Conservation (phyloP, 2,113 vertebrate species). For the Seriola quinqueradiata region DNA sequence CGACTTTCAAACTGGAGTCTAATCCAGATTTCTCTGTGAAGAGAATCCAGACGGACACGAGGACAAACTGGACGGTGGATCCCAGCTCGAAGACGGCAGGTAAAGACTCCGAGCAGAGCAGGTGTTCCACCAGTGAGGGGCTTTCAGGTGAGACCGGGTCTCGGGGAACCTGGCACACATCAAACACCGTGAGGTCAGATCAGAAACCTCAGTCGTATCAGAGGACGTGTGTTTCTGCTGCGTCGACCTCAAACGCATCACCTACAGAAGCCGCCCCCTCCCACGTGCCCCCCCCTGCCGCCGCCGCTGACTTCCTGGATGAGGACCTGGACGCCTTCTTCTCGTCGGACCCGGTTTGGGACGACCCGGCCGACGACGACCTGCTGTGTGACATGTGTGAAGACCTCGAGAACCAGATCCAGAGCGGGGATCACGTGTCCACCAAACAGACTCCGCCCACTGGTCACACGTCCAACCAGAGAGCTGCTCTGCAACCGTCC, state of each 20-base stretch:
- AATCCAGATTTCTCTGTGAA: constrained; percentile 51
- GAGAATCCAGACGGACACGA: neutral
- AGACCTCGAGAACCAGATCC: constrained; percentile 86
- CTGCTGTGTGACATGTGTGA: constrained; percentile 92
- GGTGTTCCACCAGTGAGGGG: neutral
- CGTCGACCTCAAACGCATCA: neutral
- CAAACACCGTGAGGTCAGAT: neutral
- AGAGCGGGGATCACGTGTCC: neutral
- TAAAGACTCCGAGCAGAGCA: neutral
- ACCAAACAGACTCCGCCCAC: neutral
- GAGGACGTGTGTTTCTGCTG: neutral
- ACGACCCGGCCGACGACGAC: constrained; percentile 87
- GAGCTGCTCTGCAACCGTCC: neutral
- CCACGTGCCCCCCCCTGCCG: rapidly evolving
- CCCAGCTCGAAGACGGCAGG: rapidly evolving
- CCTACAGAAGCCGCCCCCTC: rapidly evolving
- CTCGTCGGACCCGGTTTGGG: constrained; percentile 85
- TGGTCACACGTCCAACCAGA: neutral
- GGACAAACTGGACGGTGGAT: neutral
- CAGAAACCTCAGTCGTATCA: neutral
- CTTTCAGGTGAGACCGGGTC: neutral
- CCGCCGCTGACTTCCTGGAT: neutral
- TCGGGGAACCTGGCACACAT: neutral
- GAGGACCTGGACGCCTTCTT: constrained; percentile 77
- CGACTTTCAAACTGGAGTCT: constrained; percentile 38